Evolutionary conservation across 2,888 invertebrate species (phyloP).

Genomic region (Eilema griseolum): DNA sequence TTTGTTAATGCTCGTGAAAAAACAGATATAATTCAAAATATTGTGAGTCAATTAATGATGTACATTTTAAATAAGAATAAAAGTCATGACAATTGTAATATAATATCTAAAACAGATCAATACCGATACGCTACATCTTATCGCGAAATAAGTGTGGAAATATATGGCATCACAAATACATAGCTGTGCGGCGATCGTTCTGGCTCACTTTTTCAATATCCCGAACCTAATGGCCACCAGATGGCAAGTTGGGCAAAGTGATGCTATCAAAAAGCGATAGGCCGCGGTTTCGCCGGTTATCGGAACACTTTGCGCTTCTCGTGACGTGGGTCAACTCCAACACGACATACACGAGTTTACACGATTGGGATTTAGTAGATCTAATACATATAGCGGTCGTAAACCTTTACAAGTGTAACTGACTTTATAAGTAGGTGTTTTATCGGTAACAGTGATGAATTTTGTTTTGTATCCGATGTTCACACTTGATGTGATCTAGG

Average conservation of each 20-base stretch:
- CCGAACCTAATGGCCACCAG: conserved; percentile 84
- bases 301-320: conserved; percentile 82
- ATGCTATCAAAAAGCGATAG: conserved; percentile 87
- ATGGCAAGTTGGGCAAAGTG: conserved; percentile 86
- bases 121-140: conserved; percentile 31
- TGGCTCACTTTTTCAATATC: conserved; percentile 86
- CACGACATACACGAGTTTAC: conserved; percentile 71
- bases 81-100: background rate
- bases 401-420: conserved; percentile 13
- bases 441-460: background rate
- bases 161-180: conserved; percentile 55
- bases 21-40: background rate
- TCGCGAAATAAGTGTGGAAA: conserved; percentile 44
- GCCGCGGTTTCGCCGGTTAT: conserved; percentile 84
- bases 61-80: background rate
- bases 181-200: conserved; percentile 59
- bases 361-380: conserved; percentile 53
- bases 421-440: background rate
- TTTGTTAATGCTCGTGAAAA: background rate
- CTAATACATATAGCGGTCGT: conserved; percentile 31
- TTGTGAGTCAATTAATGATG: background rate
- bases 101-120: conserved; percentile 29
- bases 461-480: background rate
- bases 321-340: conserved; percentile 79
- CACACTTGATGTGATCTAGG: background rate